These are phyloP conservation scores for Drosophila colorata DNA, from an alignment of 2,888 invertebrate genomes.

Conservation along the genomic window DNA sequence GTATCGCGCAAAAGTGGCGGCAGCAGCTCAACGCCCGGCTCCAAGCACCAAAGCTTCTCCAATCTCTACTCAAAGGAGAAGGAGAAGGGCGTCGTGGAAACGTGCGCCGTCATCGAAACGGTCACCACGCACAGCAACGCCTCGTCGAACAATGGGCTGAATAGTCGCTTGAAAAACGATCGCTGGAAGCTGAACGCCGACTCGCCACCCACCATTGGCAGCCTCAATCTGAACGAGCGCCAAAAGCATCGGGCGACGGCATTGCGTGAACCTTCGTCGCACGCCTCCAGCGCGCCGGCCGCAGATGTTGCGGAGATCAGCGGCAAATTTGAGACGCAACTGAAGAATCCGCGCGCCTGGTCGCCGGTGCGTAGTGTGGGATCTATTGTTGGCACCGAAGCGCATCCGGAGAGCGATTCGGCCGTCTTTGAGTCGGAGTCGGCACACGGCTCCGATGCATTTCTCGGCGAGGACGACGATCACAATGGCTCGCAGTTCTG, in stretches of 20 bases:
- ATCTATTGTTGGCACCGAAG: constrained; percentile 93
- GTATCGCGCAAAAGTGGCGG: constrained; percentile 86
- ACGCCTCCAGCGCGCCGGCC: constrained; percentile 84
- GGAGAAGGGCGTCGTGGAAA: constrained; percentile 84
- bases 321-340: constrained; percentile 89
- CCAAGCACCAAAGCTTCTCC: constrained; percentile 90
- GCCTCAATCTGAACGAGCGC: constrained; percentile 83
- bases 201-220: constrained; percentile 84
- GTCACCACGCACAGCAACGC: constrained; percentile 88
- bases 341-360: constrained; percentile 94
- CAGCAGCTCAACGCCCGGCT: constrained; percentile 86
- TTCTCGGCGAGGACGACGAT: constrained; percentile 90
- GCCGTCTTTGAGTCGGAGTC: constrained; percentile 91
- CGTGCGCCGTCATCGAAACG: constrained; percentile 83
- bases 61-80: constrained; percentile 85
- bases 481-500: constrained; percentile 89
- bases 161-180: constrained; percentile 82
- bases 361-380: constrained; percentile 95
- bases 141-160: constrained; percentile 85
- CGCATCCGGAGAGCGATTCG: constrained; percentile 94
- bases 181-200: constrained; percentile 82
- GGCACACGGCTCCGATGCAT: constrained; percentile 90
- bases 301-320: constrained; percentile 86
- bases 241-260: constrained; percentile 81
- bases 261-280: constrained; percentile 64